Conservation (phyloP, 2,888 invertebrate genomes). For the Euzophera pinguis region DNA sequence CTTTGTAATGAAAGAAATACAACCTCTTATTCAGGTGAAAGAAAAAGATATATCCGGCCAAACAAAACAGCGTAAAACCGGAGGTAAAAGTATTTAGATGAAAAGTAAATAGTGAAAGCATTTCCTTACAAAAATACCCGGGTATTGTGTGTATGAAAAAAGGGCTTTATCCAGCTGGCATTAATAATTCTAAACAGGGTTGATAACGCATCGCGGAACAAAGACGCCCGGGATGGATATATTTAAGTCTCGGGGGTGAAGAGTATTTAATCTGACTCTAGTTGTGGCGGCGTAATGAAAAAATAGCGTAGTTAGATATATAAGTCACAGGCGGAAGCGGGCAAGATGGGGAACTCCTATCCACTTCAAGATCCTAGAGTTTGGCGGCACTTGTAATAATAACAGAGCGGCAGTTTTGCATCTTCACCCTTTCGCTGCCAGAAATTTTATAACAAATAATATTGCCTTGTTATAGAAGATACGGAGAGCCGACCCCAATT, state of each 20-base stretch:
- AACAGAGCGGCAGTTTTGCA: too few species aligned
- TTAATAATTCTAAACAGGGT: slow-evolving; percentile 16
- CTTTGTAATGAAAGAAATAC: slow-evolving; percentile 1
- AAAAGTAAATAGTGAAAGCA: slow-evolving; percentile 14
- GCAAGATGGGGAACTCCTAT: too few species aligned
- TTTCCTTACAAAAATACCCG: slow-evolving; percentile 12
- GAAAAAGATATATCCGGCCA: not conserved
- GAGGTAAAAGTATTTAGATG: slow-evolving; percentile 4
- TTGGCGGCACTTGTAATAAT: too few species aligned
- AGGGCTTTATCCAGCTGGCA: slow-evolving; percentile 8
- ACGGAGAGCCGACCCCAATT: too few species aligned
- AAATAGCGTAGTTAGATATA: slow-evolving; percentile 10
- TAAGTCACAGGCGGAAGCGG: not conserved
- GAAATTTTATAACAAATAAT: too few species aligned
- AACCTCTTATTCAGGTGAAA: slow-evolving; percentile 3
- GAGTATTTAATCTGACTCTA: slow-evolving; percentile 38
- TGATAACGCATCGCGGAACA: slow-evolving; percentile 15
- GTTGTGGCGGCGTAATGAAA: slow-evolving; percentile 35
- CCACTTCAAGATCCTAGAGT: too few species aligned
- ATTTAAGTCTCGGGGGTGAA: slow-evolving; percentile 25
- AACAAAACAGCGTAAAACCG: slow-evolving; percentile 3
- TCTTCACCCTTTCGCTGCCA: too few species aligned
- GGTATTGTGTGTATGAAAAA: slow-evolving; percentile 15
- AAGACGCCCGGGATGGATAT: slow-evolving; percentile 15
- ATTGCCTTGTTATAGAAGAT: too few species aligned